These are phyloP conservation scores for Astropecten irregularis DNA, from an alignment of 53 echinoderm and acorn worm genomes.

Conservation along the genomic window DNA sequence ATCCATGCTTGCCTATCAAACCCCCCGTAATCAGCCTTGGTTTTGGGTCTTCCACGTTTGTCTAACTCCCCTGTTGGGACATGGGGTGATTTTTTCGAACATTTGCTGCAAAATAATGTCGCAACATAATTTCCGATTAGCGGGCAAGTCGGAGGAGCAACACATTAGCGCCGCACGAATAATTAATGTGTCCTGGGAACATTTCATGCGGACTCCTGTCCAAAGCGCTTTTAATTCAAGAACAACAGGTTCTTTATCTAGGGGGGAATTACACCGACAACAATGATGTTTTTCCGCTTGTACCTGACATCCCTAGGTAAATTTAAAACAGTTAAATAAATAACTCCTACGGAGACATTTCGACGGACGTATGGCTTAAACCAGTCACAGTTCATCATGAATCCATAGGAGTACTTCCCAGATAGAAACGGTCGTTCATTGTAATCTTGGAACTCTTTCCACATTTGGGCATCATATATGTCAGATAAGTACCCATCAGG, in stretches of 20 bases:
- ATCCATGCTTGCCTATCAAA: slow-evolving; percentile 14
- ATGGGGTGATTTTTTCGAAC: slow-evolving; percentile 25
- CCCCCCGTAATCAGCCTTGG: slow-evolving; percentile 47
- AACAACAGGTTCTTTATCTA: slow-evolving; percentile 43
- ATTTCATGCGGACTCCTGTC: slow-evolving; percentile 8
- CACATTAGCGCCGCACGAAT: slow-evolving; percentile 27
- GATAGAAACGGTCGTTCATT: not conserved
- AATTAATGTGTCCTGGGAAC: not conserved
- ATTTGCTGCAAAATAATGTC: slow-evolving; percentile 5
- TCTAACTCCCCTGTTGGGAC: slow-evolving; percentile 6
- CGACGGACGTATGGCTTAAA: slow-evolving; percentile 50
- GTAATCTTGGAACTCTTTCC: slow-evolving; percentile 19
- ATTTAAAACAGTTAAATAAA: slow-evolving; percentile 32
- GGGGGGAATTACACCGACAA: slow-evolving; percentile 46
- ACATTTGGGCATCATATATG: slow-evolving; percentile 39
- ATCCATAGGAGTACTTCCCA: slow-evolving; percentile 13
- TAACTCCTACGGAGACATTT: slow-evolving; percentile 26
- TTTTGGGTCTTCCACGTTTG: slow-evolving; percentile 10
- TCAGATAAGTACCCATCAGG: slow-evolving; percentile 23
- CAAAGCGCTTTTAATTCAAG: slow-evolving; percentile 28
- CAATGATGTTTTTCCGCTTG: slow-evolving; percentile 30
- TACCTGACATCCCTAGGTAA: slow-evolving; percentile 25
- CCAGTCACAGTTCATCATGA: slow-evolving; percentile 48
- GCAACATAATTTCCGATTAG: slow-evolving; percentile 48
- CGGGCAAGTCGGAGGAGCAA: slow-evolving; percentile 46